Conservation (phyloP, 2,797 vertebrate genomes). For the Decapterus maruadsi region DNA sequence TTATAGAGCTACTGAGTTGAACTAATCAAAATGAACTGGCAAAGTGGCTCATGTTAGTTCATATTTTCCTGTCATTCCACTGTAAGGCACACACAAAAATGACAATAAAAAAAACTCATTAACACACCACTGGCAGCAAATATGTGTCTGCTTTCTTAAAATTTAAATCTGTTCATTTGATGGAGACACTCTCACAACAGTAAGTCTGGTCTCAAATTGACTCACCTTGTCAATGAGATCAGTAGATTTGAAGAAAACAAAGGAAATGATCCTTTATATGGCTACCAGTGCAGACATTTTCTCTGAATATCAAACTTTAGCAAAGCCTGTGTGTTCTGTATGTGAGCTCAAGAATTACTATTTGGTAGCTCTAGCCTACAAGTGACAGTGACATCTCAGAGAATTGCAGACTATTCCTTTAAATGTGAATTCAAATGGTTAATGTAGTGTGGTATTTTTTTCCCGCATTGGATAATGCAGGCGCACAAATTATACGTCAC, state of each 20-base stretch:
- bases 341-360: background rate
- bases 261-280: background rate
- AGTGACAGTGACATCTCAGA: no score
- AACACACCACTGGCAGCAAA: background rate
- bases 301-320: background rate
- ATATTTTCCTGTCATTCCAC: background rate
- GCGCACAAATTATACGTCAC: no score
- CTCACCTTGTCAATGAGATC: background rate
- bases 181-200: background rate
- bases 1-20: background rate
- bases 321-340: background rate
- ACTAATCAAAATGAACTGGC: background rate
- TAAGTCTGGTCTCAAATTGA: background rate
- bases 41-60: background rate
- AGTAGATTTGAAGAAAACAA: background rate
- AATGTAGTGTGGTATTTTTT: no score
- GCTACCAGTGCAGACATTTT: no score
- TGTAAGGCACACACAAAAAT: no score
- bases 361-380: background rate
- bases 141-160: background rate
- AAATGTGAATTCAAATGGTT: no score
- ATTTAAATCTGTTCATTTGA: background rate
- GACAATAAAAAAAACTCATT: no score
- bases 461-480: no score
- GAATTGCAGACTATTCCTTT: no score